Base-by-base conservation (phyloP, 2,113 vertebrate genomes). In the Tinamus guttatus region DNA sequence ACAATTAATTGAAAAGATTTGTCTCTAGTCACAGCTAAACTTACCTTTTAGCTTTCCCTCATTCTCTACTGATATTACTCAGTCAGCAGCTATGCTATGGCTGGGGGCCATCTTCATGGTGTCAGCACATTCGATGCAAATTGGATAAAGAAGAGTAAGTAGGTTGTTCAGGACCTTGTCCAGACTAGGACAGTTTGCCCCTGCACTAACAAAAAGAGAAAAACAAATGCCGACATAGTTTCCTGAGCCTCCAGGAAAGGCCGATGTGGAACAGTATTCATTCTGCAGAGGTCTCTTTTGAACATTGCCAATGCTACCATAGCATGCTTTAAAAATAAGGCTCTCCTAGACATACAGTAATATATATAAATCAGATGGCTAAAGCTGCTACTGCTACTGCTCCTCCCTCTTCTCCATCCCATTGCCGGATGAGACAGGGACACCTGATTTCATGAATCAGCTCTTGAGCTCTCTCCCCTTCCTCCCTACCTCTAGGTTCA, bases 291-390 rank as follows among this genome's bases (percentile, higher is more conserved):
- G 14, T 54, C 18, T 63, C 56, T 0, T 0, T 3, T 22, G 65
- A 25, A 30, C 40, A 56, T 70, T 0, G 1, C 7, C 17, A 30
- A 9, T 56, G 28, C 4, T 9, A 11, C 24, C 3, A 6, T 19
- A 34, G 75, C 27, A 0, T 3, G 38, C 19, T 74, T 11, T 34
- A 69, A 45, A 45, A 0, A 1, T 9, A 1, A 19, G 15, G 45
- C 18, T 85, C 10, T 9, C 19, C 13, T 1, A 43, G 41, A 7
- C 5, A 7, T 12, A 24, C 25, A 24, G 45, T 13, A 24, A 7
- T 1, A 1, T 4, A n/a, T 20, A 25, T 21, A 52, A 58, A 65
- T 19, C 10, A n/a, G 6, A 3, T 1, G 12, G 5, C 38, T 7
- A 14, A 36, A 25, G 47, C 9, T 30, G 45, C 38, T 43, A 1